Percentiles rank a stretch among this genome's conserved stretches.
Conservation (phyloP, 1,140 invertebrate species). For the Lepidostoma basale region DNA sequence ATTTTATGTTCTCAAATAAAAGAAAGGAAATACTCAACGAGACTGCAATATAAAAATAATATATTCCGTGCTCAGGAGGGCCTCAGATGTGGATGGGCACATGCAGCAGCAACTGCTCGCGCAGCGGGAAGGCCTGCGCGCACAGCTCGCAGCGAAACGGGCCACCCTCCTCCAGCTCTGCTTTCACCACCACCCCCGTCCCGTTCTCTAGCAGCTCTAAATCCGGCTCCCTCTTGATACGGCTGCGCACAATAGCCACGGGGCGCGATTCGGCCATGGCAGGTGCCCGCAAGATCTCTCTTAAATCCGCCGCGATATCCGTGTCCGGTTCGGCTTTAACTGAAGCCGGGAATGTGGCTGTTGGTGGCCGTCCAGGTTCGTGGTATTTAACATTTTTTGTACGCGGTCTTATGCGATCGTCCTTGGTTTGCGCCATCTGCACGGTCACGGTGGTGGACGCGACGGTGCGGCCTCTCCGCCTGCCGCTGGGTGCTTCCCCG, state of each 20-base stretch:
- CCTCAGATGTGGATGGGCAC: constrained; percentile 81
- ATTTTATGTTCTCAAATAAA: no score
- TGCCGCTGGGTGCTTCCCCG: constrained; percentile 57
- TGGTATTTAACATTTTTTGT: constrained; percentile 71
- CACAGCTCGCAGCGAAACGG: constrained; percentile 80
- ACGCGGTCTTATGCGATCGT: constrained; percentile 63
- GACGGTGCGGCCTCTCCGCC: constrained; percentile 53
- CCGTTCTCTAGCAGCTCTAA: neutral
- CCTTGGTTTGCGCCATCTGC: constrained; percentile 33
- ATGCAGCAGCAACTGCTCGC: constrained; percentile 74
- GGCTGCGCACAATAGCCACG: constrained; percentile 25
- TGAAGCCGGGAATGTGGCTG: constrained; percentile 58
- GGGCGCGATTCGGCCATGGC: constrained; percentile 31
- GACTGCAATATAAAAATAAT: no score
- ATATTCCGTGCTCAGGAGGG: neutral
- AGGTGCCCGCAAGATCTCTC: constrained; percentile 50
- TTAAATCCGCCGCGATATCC: constrained; percentile 53
- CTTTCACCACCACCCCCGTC: constrained; percentile 21
- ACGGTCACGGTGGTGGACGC: constrained; percentile 44
- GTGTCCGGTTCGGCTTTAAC: constrained; percentile 52
- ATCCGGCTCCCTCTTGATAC: constrained; percentile 29
- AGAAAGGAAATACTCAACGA: no score
- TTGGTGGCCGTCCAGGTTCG: constrained; percentile 56
- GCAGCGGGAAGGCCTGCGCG: constrained; percentile 72
- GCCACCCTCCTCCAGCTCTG: constrained; percentile 44